Conservation (phyloP, 2,888 invertebrate genomes). For the Hylaea fasciaria region DNA sequence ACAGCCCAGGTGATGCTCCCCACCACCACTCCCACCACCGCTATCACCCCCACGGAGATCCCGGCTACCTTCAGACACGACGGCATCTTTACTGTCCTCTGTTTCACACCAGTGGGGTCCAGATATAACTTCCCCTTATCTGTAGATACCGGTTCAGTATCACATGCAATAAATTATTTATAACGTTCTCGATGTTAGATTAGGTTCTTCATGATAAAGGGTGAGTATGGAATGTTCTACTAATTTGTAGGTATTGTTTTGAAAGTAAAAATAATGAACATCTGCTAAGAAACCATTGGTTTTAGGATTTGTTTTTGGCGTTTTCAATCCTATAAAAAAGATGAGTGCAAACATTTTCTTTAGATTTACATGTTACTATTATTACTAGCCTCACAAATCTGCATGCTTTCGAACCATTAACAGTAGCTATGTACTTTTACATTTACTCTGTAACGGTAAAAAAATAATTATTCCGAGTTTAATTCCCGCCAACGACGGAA, state of each 20-base stretch:
- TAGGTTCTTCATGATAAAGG: background rate
- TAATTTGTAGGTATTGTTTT: no score
- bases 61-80: conserved; percentile 42
- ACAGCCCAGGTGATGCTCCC: conserved; percentile 58
- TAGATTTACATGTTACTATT: no score
- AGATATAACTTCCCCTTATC: conserved; percentile 42
- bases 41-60: conserved; percentile 45
- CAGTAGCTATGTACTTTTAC: no score
- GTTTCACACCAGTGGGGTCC: conserved; percentile 21
- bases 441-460: no score
- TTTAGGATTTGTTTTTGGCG: no score
- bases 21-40: conserved; percentile 49
- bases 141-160: conserved; percentile 17
- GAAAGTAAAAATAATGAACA: no score
- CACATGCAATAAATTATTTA: conserved; percentile 25
- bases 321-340: no score
- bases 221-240: background rate
- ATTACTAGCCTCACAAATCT: no score
- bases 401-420: no score
- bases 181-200: conserved; percentile 14
- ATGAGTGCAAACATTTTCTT: no score
- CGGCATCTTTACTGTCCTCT: conserved; percentile 40
- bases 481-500: background rate
- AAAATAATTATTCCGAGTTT: no score
- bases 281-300: no score